phyloP scores from a whole-genome alignment of 2,113 vertebrate genomes.

The Daubentonia madagascariensis region DNA sequence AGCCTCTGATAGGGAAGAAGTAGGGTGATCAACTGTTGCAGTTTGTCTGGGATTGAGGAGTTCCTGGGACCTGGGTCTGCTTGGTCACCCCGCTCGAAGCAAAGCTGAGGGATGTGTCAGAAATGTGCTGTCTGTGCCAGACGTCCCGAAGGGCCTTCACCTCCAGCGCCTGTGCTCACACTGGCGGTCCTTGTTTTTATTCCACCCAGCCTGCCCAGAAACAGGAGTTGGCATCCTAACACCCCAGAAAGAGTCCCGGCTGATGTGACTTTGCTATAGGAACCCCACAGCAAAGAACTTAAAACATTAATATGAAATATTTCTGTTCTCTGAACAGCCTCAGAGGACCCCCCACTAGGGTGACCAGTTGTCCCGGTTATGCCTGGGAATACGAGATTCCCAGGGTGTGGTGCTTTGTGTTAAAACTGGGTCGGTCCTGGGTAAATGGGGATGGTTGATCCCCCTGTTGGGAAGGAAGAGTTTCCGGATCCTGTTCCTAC shows the following conservation, averaged over 20 bases:
- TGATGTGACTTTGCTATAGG: background rate
- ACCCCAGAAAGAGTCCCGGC: background rate
- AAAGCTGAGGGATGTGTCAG: background rate
- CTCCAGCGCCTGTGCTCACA: accelerated
- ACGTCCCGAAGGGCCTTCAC: too few relatives aligned
- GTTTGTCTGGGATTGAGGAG: background rate
- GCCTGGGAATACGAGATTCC: background rate
- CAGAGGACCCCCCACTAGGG: background rate
- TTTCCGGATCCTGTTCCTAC: background rate
- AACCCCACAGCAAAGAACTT: background rate
- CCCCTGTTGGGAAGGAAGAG: background rate
- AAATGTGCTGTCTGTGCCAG: accelerated
- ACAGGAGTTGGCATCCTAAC: background rate
- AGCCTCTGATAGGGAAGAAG: background rate
- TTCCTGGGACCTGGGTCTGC: background rate
- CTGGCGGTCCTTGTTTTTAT: background rate
- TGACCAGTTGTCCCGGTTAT: background rate
- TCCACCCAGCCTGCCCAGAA: background rate
- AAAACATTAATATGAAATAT: background rate
- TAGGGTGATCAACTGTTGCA: background rate
- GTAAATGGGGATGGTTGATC: background rate
- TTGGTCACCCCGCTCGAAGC: background rate
- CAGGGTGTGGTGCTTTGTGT: background rate
- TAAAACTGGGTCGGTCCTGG: background rate
- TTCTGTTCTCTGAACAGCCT: background rate